Base-by-base conservation (phyloP, 1,140 invertebrate species). In the Saccostrea glomerata region DNA sequence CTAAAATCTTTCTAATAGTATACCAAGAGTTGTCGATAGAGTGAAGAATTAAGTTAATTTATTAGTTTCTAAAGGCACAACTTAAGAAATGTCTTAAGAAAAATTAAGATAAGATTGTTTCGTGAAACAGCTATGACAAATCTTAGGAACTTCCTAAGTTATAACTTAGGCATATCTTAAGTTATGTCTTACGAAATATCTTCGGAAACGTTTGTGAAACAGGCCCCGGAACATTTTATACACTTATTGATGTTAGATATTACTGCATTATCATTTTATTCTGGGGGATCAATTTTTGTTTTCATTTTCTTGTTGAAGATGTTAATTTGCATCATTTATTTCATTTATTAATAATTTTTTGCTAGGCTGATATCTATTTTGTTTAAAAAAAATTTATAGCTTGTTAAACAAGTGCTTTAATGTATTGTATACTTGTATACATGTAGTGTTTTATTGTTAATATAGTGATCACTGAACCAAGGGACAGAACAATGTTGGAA, bases 331-430 rank as follows among this genome's bases (percentile, higher is more conserved):
- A n/a, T 77, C 23, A 13, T 77, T 36, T 36, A 36, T 36, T 36
- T 36, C 30, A 36, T 36, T 77, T 77, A 30, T 66, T n/a, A 17
- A 1, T n/a, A n/a, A n/a, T 66, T 66, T 66, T 66, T 47, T 47
- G 47, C 47, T 66, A n/a, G 60, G 60, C 70, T 30, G 70, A 77
- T 15, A 77, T 77, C 23, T 77, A 13, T 77, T 77, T 77, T 77
- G 70, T 30, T 25, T n/a, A n/a, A 30, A 25, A 23, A 25, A 77
- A 12, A 40, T 77, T 77, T 30, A 77, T 77, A 36, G 70, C 70
- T 77, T 77, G 70, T 77, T 25, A 77, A 77, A 77, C 70, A 77
- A 77, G 70, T 77, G 70, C 70, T 77, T 77, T 77, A 77, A 13
- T 30, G 9, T 9, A 6, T 47, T 47, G 30, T 36, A 36, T 36